Evolutionary conservation across 2,113 vertebrate genomes (phyloP), one percentile per base, ranked within the genome.

Genomic region (Cygnus atratus): DNA sequence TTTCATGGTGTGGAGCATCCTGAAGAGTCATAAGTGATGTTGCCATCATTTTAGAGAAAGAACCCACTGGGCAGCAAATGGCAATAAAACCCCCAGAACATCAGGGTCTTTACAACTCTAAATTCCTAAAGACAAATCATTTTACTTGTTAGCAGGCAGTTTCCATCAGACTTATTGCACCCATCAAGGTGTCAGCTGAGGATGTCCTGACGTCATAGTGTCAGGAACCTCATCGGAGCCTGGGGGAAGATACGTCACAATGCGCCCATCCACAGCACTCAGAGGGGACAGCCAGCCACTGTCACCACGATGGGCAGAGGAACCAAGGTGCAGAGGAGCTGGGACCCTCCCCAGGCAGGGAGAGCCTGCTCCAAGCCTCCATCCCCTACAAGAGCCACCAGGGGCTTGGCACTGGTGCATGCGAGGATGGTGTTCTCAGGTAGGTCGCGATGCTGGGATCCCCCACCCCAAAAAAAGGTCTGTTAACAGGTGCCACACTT

Each of bases 361-460:
- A 29, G 39, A 54, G 24, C 31, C 2, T 13, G 2, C 4, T 3
- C 5, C 19, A 77, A 91, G 94, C 18, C 67, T 0, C 70, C 22
- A 5, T 73, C 9, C 4, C 19, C 25, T 3, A 4, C 2, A 4
- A 13, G 29, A 33, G 8, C 50, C 2, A 1, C 13, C 1, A 0
- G 1, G 37, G 20, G 14, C 62, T 25, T 50, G 9, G 3, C 46
- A 13, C 13, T 15, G 0, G 0, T 39, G 29, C 93, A 92, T 20
- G 95, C 89, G n/a, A 89, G 74, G 31, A 89, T 84, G 65, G 43
- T 94, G 20, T 29, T 90, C 16, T 95, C 74, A n/a, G 81, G 94
- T 61, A 75, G 67, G 57, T 44, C 7, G 18, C 6, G 13, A n/a
- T 1, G 3, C 46, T 3, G 5, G 46, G 46, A 48, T 48, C 46